Conservation (phyloP, 1,140 invertebrate genomes). For the Plodia interpunctella region DNA sequence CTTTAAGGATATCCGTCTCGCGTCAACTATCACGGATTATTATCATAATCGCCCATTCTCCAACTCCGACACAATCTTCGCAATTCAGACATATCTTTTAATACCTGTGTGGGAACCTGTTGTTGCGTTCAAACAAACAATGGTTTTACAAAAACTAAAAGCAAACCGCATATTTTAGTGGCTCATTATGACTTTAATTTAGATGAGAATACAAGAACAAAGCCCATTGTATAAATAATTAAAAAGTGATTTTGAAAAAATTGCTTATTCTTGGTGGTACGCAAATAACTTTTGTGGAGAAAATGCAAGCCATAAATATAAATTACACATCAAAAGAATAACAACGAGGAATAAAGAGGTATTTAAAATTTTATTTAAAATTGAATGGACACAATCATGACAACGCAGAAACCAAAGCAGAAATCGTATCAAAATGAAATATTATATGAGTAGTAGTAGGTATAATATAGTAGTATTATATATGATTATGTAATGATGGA, state of each 20-base stretch:
- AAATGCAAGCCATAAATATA: not conserved
- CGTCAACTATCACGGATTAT: slow-evolving; percentile 15
- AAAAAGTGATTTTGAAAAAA: not conserved
- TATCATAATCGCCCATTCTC: slow-evolving; percentile 18
- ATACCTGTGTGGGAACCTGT: slow-evolving; percentile 29
- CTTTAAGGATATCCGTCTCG: slow-evolving; percentile 48
- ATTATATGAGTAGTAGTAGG: too few species aligned
- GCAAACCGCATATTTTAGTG: slow-evolving; percentile 25
- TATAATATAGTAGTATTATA: too few species aligned
- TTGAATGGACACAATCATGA: too few species aligned
- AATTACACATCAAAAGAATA: too few species aligned
- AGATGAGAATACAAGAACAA: slow-evolving; percentile 30
- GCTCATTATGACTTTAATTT: slow-evolving; percentile 26
- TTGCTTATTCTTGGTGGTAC: not conserved
- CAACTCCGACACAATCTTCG: slow-evolving; percentile 15
- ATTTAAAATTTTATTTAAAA: too few species aligned
- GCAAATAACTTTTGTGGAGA: not conserved
- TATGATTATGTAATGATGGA: too few species aligned
- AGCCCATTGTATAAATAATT: slow-evolving; percentile 20
- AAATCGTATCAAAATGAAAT: too few species aligned
- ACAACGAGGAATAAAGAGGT: too few species aligned
- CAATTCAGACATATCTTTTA: slow-evolving; percentile 22
- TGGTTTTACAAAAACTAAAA: slow-evolving; percentile 32
- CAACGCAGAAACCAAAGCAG: too few species aligned
- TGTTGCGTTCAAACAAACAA: slow-evolving; percentile 32